Evolutionary conservation across 2,113 vertebrate genomes (phyloP).

Genomic region (Furnarius figulus): DNA sequence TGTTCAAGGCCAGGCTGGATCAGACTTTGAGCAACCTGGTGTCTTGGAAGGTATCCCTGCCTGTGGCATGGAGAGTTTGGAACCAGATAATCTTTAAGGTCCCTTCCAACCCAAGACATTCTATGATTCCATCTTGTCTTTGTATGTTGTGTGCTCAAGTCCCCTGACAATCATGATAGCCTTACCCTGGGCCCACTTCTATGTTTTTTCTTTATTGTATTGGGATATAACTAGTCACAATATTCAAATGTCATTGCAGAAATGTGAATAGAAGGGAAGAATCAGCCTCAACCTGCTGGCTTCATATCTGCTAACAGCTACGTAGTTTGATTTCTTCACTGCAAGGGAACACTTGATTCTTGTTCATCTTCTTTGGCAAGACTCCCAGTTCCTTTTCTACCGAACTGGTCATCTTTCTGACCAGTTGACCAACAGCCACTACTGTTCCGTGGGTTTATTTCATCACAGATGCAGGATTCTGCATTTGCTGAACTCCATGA

Average conservation of each 20-base stretch:
- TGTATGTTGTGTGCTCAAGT: background rate
- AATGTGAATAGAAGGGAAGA: background rate
- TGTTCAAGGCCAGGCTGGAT: background rate
- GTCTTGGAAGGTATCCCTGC: background rate
- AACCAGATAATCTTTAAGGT: background rate
- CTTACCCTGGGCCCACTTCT: background rate
- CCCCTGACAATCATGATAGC: background rate
- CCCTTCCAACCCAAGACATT: background rate
- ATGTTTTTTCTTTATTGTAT: background rate
- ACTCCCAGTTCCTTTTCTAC: background rate
- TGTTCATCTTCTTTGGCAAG: background rate
- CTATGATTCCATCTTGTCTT: background rate
- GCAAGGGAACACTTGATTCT: background rate
- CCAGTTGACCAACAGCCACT: background rate
- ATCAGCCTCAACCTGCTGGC: background rate
- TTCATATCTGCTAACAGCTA: background rate
- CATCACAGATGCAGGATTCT: background rate
- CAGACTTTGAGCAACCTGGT: background rate
- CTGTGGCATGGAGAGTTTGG: background rate
- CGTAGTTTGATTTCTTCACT: background rate
- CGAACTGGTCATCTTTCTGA: background rate
- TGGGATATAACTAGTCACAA: background rate
- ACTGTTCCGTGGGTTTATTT: background rate
- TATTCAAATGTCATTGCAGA: background rate
- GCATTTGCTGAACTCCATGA: background rate